Evolutionary conservation across 2,888 invertebrate genomes (phyloP).

Genomic region (Sarcophaga caerulescens): DNA sequence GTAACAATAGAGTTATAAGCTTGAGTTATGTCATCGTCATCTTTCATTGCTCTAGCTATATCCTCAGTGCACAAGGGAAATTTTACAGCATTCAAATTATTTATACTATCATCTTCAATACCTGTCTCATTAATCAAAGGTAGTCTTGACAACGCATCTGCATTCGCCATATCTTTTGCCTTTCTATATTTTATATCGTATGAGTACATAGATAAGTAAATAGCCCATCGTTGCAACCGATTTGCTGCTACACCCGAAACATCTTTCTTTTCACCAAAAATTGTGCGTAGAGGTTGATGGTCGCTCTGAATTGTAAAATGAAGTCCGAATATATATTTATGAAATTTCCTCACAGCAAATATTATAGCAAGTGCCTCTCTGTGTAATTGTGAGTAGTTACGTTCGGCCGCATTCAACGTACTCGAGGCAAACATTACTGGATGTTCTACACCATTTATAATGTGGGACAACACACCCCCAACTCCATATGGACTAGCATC

Average conservation of each 20-base stretch:
- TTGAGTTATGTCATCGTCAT: too few species aligned
- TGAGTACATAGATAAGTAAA: slow-evolving; percentile 50
- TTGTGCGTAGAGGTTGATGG: slow-evolving; percentile 13
- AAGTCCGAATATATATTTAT: slow-evolving; percentile 20
- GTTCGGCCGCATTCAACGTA: slow-evolving; percentile 36
- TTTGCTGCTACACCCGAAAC: slow-evolving; percentile 10
- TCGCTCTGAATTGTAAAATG: slow-evolving; percentile 12
- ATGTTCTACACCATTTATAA: slow-evolving; percentile 55
- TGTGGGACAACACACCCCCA: slow-evolving; percentile 48
- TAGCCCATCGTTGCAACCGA: slow-evolving; percentile 6
- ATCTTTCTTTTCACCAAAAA: slow-evolving; percentile 42
- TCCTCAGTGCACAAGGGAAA: too few species aligned
- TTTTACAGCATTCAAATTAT: too few species aligned
- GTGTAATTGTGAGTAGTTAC: slow-evolving; percentile 48
- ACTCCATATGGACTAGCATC: slow-evolving; percentile 52
- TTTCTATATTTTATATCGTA: slow-evolving; percentile 57
- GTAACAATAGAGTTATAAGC: too few species aligned
- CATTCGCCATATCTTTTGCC: too few species aligned
- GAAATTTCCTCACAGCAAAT: slow-evolving; percentile 43
- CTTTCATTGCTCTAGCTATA: too few species aligned
- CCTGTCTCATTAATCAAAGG: too few species aligned
- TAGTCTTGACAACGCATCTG: too few species aligned
- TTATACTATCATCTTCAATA: too few species aligned
- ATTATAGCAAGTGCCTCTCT: slow-evolving; percentile 34
- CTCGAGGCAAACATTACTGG: slow-evolving; percentile 57